Percentiles rank a stretch among this genome's conserved stretches.
Conservation (phyloP, 2,888 invertebrate species). For the Orthosia incerta region DNA sequence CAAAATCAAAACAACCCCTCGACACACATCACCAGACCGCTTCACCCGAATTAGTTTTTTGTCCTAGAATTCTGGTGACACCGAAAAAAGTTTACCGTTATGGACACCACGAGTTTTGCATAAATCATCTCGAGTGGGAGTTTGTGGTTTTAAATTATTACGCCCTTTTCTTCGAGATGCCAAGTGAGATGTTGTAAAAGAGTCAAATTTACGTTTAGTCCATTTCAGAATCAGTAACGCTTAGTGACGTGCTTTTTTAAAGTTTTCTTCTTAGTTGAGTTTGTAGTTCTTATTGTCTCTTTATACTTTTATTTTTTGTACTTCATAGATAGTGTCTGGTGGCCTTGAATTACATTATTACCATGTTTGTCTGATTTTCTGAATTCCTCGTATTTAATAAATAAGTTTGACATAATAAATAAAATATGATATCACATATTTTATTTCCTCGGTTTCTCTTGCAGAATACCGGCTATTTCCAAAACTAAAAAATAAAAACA, state of each 20-base stretch:
- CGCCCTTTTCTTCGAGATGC: slow-evolving; percentile 62
- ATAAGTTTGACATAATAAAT: too few species aligned
- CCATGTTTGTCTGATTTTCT: background rate
- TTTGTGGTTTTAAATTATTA: slow-evolving; percentile 68
- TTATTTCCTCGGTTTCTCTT: background rate
- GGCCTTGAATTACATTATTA: background rate
- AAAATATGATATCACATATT: too few species aligned
- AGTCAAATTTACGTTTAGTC: slow-evolving; percentile 40
- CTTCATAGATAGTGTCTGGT: background rate
- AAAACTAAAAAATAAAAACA: background rate
- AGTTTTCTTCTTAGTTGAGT: background rate
- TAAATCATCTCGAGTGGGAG: slow-evolving; percentile 86
- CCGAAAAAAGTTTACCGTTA: slow-evolving; percentile 83
- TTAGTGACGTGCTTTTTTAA: slow-evolving; percentile 18
- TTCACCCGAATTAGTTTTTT: slow-evolving; percentile 71
- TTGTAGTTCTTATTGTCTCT: slow-evolving; percentile 15
- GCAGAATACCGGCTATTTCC: background rate
- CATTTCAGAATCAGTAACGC: slow-evolving; percentile 14
- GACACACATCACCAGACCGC: slow-evolving; percentile 56
- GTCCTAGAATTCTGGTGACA: slow-evolving; percentile 66
- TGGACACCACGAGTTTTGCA: slow-evolving; percentile 83
- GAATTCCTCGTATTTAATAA: too few species aligned
- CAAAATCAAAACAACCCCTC: slow-evolving; percentile 69
- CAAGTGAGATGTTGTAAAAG: slow-evolving; percentile 45
- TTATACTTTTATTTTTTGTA: slow-evolving; percentile 10